Conservation (phyloP, 2,888 invertebrate species). For the Erynnis tages region DNA sequence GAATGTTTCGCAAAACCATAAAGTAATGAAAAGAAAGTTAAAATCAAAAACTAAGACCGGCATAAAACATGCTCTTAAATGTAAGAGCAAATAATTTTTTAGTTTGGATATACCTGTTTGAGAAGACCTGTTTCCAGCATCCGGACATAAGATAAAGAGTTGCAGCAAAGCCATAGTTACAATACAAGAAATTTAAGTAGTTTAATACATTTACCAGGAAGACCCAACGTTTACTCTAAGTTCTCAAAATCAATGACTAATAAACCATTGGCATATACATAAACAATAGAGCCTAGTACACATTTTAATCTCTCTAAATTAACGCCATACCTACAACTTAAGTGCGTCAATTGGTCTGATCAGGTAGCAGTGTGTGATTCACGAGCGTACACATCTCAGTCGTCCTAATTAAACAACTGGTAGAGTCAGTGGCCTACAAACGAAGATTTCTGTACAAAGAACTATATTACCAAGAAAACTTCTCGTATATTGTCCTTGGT, state of each 20-base stretch:
- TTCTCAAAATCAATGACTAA: slow-evolving; percentile 9
- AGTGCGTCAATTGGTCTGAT: slow-evolving; percentile 15
- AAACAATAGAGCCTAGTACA: background rate
- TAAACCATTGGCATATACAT: background rate
- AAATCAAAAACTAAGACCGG: no score
- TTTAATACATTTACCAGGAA: background rate
- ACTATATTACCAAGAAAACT: slow-evolving; percentile 10
- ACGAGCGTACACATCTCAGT: background rate
- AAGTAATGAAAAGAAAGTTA: no score
- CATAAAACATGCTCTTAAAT: no score
- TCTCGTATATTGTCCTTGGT: background rate
- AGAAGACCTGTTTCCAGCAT: no score
- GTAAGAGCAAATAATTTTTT: no score
- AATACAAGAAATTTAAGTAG: no score
- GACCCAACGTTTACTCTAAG: background rate
- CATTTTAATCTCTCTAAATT: background rate
- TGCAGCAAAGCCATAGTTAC: no score
- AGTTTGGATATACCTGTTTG: no score
- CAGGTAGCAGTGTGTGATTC: slow-evolving; percentile 19
- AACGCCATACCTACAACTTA: background rate
- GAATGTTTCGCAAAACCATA: no score
- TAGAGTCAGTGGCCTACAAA: slow-evolving; percentile 16
- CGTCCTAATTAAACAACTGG: slow-evolving; percentile 23
- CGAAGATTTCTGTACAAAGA: slow-evolving; percentile 8
- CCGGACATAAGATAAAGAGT: no score